Evolutionary conservation across 2,888 invertebrate species (phyloP).

Genomic region (Seira sanloemensis): DNA sequence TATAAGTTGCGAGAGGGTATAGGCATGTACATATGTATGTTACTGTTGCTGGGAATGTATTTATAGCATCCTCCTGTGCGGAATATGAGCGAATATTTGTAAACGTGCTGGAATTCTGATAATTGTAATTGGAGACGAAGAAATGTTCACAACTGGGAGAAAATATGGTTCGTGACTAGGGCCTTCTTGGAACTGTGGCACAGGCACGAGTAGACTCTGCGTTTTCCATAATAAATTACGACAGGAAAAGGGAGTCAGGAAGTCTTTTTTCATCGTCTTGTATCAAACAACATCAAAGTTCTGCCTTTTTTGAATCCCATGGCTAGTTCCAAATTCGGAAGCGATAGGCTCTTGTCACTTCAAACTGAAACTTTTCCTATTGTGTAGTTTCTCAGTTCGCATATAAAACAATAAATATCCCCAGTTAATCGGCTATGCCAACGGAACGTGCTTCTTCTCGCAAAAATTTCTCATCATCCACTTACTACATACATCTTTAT

Average conservation of each 20-base stretch:
- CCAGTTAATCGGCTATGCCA: not conserved
- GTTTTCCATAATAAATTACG: not conserved
- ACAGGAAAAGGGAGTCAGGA: not conserved
- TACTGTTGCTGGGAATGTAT: no score
- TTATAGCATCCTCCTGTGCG: no score
- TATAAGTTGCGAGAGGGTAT: no score
- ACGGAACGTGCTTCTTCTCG: not conserved
- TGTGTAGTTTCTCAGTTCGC: not conserved
- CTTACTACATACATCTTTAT: not conserved
- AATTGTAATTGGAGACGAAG: constrained; percentile 19
- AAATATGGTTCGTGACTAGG: not conserved
- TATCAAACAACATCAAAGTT: constrained; percentile 6
- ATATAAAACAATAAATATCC: not conserved
- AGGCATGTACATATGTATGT: no score
- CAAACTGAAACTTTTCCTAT: not conserved
- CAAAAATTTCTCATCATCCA: not conserved
- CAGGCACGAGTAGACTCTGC: not conserved
- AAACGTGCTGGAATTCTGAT: constrained; percentile 32
- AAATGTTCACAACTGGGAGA: not conserved
- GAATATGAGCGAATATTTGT: no score
- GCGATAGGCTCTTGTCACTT: constrained; percentile 27
- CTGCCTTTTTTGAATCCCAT: not conserved
- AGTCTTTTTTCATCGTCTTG: constrained; percentile 2
- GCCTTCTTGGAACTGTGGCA: not conserved
- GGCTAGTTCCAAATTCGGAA: constrained; percentile 18